Conservation (phyloP, 2,888 invertebrate species). For the Teleogryllus oceanicus region DNA sequence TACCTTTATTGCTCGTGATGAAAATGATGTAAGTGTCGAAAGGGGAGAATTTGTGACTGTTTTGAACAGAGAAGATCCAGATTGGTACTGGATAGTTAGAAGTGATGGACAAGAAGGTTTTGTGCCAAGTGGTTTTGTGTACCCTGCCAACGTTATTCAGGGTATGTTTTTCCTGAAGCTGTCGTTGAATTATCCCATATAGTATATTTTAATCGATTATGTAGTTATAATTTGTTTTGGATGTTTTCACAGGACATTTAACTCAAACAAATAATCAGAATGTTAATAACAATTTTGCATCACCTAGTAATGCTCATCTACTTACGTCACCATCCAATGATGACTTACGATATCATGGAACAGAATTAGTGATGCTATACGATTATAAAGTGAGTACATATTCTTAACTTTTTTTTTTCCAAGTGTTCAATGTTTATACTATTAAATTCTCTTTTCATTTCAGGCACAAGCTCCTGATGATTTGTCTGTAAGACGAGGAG, state of each 20-base stretch:
- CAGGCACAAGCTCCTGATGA: slow-evolving; percentile 90
- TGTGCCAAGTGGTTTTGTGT: slow-evolving; percentile 91
- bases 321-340: slow-evolving; percentile 46
- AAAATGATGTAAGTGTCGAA: slow-evolving; percentile 91
- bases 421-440: slow-evolving; percentile 21
- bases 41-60: slow-evolving; percentile 95
- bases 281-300: slow-evolving; percentile 38
- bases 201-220: neutral
- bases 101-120: slow-evolving; percentile 93
- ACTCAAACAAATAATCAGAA: slow-evolving; percentile 45
- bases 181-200: too few species aligned
- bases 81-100: slow-evolving; percentile 95
- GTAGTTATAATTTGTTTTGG: neutral
- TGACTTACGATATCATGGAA: slow-evolving; percentile 78
- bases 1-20: slow-evolving; percentile 87
- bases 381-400: slow-evolving; percentile 72
- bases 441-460: slow-evolving; percentile 11
- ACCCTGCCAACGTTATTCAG: slow-evolving; percentile 78
- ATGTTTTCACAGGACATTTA: slow-evolving; percentile 47
- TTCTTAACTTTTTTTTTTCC: slow-evolving; percentile 20
- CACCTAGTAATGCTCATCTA: slow-evolving; percentile 39
- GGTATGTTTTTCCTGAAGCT: slow-evolving; percentile 44
- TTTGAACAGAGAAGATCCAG: slow-evolving; percentile 88
- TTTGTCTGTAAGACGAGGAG: slow-evolving; percentile 82
- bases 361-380: slow-evolving; percentile 89